These are phyloP conservation scores for Platichthys flesus DNA, from an alignment of 2,113 vertebrate genomes.

Conservation along the genomic window DNA sequence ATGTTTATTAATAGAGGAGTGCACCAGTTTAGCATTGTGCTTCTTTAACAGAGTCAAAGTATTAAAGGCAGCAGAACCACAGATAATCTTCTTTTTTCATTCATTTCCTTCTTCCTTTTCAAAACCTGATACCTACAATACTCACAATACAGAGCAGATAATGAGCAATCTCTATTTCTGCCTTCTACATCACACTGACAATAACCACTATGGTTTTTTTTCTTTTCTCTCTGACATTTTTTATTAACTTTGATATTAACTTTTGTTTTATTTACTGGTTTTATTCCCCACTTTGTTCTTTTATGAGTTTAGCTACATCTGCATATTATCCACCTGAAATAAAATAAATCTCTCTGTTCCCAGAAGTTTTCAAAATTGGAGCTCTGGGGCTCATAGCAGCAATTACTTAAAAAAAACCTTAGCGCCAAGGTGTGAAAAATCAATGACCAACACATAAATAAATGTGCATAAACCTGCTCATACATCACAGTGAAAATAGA, in stretches of 20 bases:
- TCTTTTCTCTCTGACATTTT: not conserved
- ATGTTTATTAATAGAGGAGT: too few relatives aligned
- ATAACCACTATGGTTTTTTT: not conserved
- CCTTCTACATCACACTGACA: not conserved
- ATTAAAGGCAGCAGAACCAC: too few relatives aligned
- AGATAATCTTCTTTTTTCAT: not conserved
- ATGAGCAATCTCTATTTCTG: not conserved
- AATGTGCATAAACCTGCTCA: too few relatives aligned
- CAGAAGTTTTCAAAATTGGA: too few relatives aligned
- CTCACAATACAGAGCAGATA: constrained; percentile 16
- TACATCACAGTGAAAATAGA: too few relatives aligned
- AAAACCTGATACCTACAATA: not conserved
- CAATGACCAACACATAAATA: too few relatives aligned
- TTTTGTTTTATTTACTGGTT: not conserved
- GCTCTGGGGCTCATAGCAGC: not conserved
- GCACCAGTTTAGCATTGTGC: too few relatives aligned
- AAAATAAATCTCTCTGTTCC: too few relatives aligned
- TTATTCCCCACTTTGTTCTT: too few relatives aligned
- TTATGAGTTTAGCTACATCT: too few relatives aligned
- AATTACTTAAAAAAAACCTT: not conserved
- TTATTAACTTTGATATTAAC: not conserved
- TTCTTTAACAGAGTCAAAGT: too few relatives aligned
- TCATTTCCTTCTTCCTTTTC: not conserved
- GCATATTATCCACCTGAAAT: not conserved
- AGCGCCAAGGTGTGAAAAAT: too few relatives aligned